Percentiles rank a stretch among this genome's conserved stretches.
These are phyloP conservation scores for Melanophora roralis DNA, from an alignment of 2,888 invertebrate genomes.

Conservation along the genomic window DNA sequence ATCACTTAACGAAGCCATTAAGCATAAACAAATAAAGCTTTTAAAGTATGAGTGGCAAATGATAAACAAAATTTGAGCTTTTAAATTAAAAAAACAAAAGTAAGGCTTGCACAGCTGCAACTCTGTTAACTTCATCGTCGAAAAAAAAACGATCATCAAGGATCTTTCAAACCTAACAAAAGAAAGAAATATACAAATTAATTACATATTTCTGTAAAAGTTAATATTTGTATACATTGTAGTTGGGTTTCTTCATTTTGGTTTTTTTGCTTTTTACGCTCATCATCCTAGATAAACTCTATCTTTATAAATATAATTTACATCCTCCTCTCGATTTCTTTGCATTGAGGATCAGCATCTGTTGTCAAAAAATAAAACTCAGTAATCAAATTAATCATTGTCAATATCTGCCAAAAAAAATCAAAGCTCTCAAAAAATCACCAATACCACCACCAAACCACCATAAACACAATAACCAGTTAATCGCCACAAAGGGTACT, in stretches of 20 bases:
- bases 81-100: background rate
- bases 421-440: conserved; percentile 55
- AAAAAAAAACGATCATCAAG: conserved; percentile 33
- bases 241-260: conserved; percentile 57
- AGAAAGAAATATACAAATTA: background rate
- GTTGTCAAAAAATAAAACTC: too few relatives aligned
- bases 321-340: conserved; percentile 48
- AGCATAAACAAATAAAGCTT: conserved; percentile 7
- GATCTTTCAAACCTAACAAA: background rate
- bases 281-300: conserved; percentile 58
- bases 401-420: conserved; percentile 48
- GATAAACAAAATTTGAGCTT: background rate
- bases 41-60: conserved; percentile 9
- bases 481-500: conserved; percentile 63
- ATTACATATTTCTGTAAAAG: background rate
- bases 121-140: conserved; percentile 26
- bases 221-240: conserved; percentile 29
- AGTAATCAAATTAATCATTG: conserved; percentile 36
- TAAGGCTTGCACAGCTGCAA: conserved; percentile 21
- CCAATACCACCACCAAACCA: conserved; percentile 61
- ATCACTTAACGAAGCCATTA: background rate
- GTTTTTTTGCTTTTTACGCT: conserved; percentile 61
- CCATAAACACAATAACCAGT: conserved; percentile 50
- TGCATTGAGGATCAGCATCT: conserved; percentile 57
- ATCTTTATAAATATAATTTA: conserved; percentile 39